Conservation (phyloP, 2,113 vertebrate species). For the Corythoichthys intestinalis region DNA sequence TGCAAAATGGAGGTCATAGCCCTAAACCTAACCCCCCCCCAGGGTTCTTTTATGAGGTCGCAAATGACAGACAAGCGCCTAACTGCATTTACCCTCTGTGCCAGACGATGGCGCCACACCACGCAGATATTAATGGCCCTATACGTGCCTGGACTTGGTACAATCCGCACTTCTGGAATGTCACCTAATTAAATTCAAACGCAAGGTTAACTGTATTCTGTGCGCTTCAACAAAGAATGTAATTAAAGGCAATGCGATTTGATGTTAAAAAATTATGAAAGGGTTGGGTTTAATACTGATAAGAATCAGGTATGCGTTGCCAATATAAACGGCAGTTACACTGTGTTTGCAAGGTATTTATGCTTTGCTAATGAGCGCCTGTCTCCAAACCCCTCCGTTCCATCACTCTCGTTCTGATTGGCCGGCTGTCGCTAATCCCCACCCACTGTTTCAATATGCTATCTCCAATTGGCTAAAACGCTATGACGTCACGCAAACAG, state of each 20-base stretch:
- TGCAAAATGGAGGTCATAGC: slow-evolving; percentile 45
- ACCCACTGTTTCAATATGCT: slow-evolving; percentile 73
- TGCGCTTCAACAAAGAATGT: slow-evolving; percentile 22
- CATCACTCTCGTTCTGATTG: slow-evolving; percentile 73
- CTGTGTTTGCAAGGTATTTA: neutral
- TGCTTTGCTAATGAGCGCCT: neutral
- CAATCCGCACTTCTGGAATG: slow-evolving; percentile 59
- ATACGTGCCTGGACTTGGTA: slow-evolving; percentile 53
- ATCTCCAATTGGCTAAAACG: slow-evolving; percentile 76
- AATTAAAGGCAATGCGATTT: neutral
- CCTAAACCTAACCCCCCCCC: slow-evolving; percentile 58
- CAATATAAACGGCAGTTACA: neutral
- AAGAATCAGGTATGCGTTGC: neutral
- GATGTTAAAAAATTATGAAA: neutral
- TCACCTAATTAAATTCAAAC: slow-evolving; percentile 64
- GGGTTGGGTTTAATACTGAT: neutral
- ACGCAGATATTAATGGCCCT: slow-evolving; percentile 49
- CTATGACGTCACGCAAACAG: slow-evolving; percentile 76
- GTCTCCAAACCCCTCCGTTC: slow-evolving; percentile 21
- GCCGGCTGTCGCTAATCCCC: slow-evolving; percentile 83
- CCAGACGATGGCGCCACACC: slow-evolving; percentile 75
- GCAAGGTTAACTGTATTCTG: slow-evolving; percentile 31
- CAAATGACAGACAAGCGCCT: slow-evolving; percentile 38
- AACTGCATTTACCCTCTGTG: slow-evolving; percentile 47
- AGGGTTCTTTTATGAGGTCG: slow-evolving; percentile 48